Conservation (phyloP, 2,113 vertebrate genomes). For the Podilymbus podiceps region DNA sequence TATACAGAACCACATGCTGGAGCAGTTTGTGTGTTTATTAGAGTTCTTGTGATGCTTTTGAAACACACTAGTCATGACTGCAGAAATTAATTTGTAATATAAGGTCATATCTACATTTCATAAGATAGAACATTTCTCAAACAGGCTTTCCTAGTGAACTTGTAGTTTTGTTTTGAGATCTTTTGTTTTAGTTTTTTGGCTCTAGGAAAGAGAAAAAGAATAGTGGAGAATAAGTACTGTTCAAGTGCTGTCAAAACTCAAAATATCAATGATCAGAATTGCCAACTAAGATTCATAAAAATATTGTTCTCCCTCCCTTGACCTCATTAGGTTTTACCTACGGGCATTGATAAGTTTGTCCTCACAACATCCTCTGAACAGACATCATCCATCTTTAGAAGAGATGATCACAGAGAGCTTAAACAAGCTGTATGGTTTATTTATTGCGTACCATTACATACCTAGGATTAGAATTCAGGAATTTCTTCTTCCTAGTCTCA, state of each 20-base stretch:
- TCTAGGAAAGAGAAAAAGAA: background rate
- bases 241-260: background rate
- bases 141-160: background rate
- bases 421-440: background rate
- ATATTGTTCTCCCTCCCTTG: background rate
- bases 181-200: background rate
- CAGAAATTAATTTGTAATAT: background rate
- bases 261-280: background rate
- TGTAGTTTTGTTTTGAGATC: background rate
- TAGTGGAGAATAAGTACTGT: background rate
- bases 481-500: background rate
- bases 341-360: background rate
- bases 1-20: background rate
- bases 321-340: background rate
- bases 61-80: background rate
- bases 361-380: background rate
- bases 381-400: background rate
- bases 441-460: background rate
- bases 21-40: background rate
- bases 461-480: background rate
- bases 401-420: background rate
- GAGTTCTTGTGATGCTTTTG: background rate
- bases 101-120: background rate
- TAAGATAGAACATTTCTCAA: background rate
- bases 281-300: background rate